Evolutionary conservation across 2,797 vertebrate genomes (phyloP), one percentile per base, ranked within the genome.

Genomic region (Sebastes oblongus): DNA sequence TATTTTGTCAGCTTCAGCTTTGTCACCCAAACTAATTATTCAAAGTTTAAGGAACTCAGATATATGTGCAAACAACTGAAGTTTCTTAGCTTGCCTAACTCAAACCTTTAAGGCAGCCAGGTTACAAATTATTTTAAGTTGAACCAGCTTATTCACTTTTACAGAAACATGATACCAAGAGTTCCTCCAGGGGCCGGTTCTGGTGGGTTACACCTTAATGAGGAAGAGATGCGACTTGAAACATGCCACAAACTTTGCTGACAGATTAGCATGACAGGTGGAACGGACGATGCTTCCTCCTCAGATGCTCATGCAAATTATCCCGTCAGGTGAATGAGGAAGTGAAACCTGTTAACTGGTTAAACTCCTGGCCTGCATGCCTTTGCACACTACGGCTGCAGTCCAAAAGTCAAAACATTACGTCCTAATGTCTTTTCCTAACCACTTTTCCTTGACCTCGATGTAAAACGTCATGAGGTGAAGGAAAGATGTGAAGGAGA

Each of bases 271-370:
- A 22, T 73, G 32, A 88, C 88, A 88, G 78, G 68, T 82, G 29
- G 61, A 30, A 6, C 73, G 46, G 55, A 54, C 0, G 10, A 66
- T 78, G 14, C 69, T 91, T 91, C 88, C 84, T 89, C 84, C 78
- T 88, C 13, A 56, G 75, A 77, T 39, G 52, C 25, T 73, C 72
- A 92, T 93, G 90, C 88, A 93, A 93, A 94, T 91, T 50, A 70
- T 64, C 39, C n/a, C 24, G 50, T 50, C 66, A 79, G 83, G 29
- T 83, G 70, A 90, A 90, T 22, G 83, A 91, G 93, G 92, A 94
- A 94, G 90, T 89, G 18, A 76, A 61, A 90, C 67, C 72, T 86
- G 77, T 76, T 64, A 62, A 65, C 77, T 22, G 50, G 56, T 87
- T 78, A 86, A 54, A 86, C 61, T 72, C 32, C 36, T 71, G 61